Evolutionary conservation across 1,140 invertebrate genomes (phyloP).

Genomic region (Chionoecetes opilio): DNA sequence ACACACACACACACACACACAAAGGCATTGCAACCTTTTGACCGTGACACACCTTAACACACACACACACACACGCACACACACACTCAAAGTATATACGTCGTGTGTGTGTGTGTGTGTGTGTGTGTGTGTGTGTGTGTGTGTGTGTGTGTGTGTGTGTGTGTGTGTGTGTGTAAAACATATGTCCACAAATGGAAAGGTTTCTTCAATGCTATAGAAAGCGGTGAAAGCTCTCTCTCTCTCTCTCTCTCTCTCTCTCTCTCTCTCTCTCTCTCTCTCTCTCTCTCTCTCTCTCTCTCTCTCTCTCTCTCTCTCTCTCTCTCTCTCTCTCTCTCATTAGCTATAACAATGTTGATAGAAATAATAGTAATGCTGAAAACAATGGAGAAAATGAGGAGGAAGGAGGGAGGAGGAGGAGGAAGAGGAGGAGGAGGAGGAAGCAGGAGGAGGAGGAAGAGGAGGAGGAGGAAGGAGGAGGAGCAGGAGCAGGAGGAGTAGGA

Average conservation of each 20-base stretch:
- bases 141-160: not conserved
- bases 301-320: not conserved
- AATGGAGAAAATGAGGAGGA: too few species aligned
- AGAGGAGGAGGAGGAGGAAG: not conserved
- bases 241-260: conserved; percentile 48
- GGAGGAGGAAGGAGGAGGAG: conserved; percentile 13
- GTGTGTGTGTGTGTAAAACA: conserved; percentile 46
- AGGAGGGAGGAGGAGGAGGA: too few species aligned
- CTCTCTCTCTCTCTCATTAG: not conserved
- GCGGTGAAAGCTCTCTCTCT: conserved; percentile 31
- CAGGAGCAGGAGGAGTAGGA: not conserved
- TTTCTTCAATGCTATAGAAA: not conserved
- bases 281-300: conserved; percentile 29
- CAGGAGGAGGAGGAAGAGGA: not conserved
- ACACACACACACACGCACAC: too few species aligned
- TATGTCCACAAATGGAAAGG: not conserved
- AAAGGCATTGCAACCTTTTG: too few species aligned
- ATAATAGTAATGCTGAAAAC: too few species aligned
- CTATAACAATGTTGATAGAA: too few species aligned
- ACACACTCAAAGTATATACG: not conserved
- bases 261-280: not conserved
- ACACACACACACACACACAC: too few species aligned
- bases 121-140: not conserved
- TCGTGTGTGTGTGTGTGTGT: not conserved
- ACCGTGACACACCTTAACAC: too few species aligned